These are phyloP conservation scores for Ectemnius continuus DNA, from an alignment of 2,888 invertebrate genomes.

Conservation along the genomic window DNA sequence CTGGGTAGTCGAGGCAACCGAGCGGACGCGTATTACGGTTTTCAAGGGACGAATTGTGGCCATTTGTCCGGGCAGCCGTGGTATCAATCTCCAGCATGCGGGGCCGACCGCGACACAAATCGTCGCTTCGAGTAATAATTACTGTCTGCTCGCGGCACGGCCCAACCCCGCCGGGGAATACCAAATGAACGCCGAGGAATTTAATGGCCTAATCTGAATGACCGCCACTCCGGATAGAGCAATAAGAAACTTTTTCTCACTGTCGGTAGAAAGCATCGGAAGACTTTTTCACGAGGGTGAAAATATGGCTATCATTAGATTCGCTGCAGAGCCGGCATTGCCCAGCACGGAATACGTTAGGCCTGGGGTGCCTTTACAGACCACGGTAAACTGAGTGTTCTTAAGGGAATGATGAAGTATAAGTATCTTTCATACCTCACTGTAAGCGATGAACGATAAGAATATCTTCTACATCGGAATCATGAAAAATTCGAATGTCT, in stretches of 20 bases:
- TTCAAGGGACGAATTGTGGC: conserved; percentile 64
- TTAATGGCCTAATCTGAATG: conserved; percentile 35
- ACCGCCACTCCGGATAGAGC: conserved; percentile 1
- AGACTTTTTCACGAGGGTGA: not conserved
- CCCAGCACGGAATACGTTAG: not conserved
- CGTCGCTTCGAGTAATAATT: conserved; percentile 58
- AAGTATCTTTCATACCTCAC: too few species aligned
- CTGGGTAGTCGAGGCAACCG: conserved; percentile 29
- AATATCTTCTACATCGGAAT: not conserved
- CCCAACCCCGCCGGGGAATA: conserved; percentile 7
- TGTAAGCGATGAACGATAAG: too few species aligned
- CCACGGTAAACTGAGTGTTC: not conserved
- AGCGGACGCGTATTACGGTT: conserved; percentile 64
- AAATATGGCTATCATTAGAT: conserved; percentile 7
- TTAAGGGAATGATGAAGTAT: not conserved
- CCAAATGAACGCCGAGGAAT: conserved; percentile 11
- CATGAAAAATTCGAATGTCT: not conserved
- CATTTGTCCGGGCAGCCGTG: conserved; percentile 58
- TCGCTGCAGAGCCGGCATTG: not conserved
- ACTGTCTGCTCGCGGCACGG: conserved; percentile 25
- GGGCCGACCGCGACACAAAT: conserved; percentile 54
- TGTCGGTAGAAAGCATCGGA: too few species aligned
- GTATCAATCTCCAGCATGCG: conserved; percentile 61
- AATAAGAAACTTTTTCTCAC: conserved; percentile 10
- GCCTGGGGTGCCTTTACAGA: not conserved